Percentiles rank a stretch among this genome's conserved stretches.
These are phyloP conservation scores for Eupithecia pulchellata DNA, from an alignment of 2,888 invertebrate species.

Conservation along the genomic window DNA sequence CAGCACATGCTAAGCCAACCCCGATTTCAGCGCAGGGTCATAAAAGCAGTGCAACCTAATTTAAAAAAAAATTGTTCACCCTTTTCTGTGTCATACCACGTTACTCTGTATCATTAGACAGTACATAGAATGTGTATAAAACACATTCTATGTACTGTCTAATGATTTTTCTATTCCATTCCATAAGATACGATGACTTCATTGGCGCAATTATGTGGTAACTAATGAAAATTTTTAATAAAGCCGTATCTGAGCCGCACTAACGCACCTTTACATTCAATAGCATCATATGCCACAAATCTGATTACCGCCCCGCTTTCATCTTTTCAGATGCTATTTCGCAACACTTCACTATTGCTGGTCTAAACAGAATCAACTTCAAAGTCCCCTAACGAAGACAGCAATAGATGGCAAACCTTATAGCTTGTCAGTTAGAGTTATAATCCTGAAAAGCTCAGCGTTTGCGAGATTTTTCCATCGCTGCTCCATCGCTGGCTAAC, in stretches of 20 bases:
- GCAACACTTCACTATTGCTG: constrained; percentile 47
- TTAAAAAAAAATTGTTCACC: too few species aligned
- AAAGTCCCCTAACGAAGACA: not conserved
- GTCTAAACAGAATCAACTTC: not conserved
- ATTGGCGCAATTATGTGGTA: too few species aligned
- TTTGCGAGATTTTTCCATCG: not conserved
- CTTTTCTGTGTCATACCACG: too few species aligned
- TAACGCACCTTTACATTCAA: constrained; percentile 60
- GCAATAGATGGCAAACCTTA: constrained; percentile 9
- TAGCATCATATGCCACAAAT: constrained; percentile 79
- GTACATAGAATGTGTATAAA: too few species aligned
- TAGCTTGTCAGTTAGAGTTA: constrained; percentile 14
- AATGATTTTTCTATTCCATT: too few species aligned
- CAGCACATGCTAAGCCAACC: too few species aligned
- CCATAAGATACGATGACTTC: too few species aligned
- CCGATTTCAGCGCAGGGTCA: too few species aligned
- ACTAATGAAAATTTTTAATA: not conserved
- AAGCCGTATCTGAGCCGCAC: constrained; percentile 9
- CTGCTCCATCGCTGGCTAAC: constrained; percentile 23
- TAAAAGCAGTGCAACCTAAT: too few species aligned
- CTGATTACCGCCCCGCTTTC: constrained; percentile 81
- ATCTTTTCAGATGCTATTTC: constrained; percentile 54
- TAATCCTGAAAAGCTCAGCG: constrained; percentile 1
- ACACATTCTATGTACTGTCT: too few species aligned
- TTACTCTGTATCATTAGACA: too few species aligned